phyloP scores from a whole-genome alignment of 2,888 invertebrate species.

The Lumbricus terrestris region DNA sequence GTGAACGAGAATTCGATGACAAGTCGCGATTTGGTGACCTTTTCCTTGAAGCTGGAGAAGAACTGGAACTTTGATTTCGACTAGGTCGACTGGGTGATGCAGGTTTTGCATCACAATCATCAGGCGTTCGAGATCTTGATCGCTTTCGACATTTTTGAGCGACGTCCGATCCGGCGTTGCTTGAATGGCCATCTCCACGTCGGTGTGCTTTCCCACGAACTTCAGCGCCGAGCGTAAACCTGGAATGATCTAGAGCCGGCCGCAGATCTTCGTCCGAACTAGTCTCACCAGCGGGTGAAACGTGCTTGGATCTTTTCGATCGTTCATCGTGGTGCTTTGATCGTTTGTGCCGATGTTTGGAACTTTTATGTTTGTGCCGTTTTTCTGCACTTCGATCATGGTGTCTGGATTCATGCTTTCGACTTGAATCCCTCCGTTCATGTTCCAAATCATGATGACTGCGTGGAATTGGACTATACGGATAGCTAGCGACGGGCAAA shows the following conservation, averaged over 20 bases:
- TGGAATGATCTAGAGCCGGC: not conserved
- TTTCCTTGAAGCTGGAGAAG: not conserved
- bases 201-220: not conserved
- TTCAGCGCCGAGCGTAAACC: not conserved
- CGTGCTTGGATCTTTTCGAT: not conserved
- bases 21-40: not conserved
- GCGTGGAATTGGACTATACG: not conserved
- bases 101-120: not conserved
- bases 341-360: slow-evolving; percentile 11
- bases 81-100: not conserved
- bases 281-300: not conserved
- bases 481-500: not conserved
- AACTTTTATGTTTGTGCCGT: slow-evolving; percentile 7
- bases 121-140: not conserved
- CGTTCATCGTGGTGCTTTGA: not conserved
- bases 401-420: not conserved
- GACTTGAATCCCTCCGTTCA: not conserved
- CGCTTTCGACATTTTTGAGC: not conserved
- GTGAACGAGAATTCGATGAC: slow-evolving; percentile 11
- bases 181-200: not conserved
- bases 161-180: not conserved
- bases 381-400: not conserved
- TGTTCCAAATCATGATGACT: not conserved
- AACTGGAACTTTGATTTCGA: slow-evolving; percentile 11
- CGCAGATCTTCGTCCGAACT: not conserved